Conservation (phyloP, 2,797 vertebrate genomes). For the Melanotaenia trifasciata region DNA sequence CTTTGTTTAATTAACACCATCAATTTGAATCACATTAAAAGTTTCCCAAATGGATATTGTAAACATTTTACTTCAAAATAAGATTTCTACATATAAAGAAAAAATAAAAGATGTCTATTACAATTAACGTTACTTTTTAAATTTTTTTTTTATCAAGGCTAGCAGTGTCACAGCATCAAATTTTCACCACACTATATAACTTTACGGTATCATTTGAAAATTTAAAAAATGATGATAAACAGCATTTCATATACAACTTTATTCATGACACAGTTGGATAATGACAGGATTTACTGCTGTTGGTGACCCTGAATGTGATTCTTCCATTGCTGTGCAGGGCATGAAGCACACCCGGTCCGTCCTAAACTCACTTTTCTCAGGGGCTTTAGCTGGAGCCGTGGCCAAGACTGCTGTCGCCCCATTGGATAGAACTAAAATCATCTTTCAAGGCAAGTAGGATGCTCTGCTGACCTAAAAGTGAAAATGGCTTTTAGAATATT, state of each 20-base stretch:
- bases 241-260: constrained; percentile 42
- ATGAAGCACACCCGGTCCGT: constrained; percentile 84
- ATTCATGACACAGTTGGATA: constrained; percentile 15
- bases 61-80: too few relatives aligned
- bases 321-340: constrained; percentile 72
- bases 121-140: too few relatives aligned
- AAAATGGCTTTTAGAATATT: constrained; percentile 15
- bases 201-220: too few relatives aligned
- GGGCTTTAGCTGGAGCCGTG: constrained; percentile 93
- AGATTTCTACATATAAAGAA: too few relatives aligned
- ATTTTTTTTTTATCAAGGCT: too few relatives aligned
- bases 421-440: constrained; percentile 98
- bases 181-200: too few relatives aligned
- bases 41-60: too few relatives aligned
- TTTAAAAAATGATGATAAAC: constrained; percentile 45
- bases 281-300: constrained; percentile 18
- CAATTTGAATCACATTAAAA: not conserved
- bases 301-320: constrained; percentile 24
- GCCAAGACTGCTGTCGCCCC: constrained; percentile 97
- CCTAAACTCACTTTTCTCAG: constrained; percentile 90
- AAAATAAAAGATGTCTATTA: too few relatives aligned
- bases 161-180: too few relatives aligned
- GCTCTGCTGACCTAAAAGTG: constrained; percentile 27
- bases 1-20: not conserved
- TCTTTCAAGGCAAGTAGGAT: constrained; percentile 91